Evolutionary conservation across 1,140 invertebrate species (phyloP).

Genomic region (Diachasmimorpha longicaudata): DNA sequence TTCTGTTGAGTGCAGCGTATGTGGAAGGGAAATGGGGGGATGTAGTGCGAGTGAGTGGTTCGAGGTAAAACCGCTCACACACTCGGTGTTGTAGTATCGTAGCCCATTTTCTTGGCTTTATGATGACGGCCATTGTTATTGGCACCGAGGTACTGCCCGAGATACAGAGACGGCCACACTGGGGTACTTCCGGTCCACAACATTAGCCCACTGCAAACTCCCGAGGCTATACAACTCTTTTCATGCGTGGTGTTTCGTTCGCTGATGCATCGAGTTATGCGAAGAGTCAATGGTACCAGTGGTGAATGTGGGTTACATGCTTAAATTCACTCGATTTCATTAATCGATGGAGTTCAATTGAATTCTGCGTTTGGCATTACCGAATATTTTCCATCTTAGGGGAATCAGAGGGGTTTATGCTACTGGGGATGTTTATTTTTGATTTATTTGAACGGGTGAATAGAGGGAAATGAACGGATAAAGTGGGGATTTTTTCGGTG

Average conservation of each 20-base stretch:
- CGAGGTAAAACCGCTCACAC: slow-evolving; percentile 39
- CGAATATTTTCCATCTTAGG: slow-evolving; percentile 4
- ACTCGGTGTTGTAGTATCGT: slow-evolving; percentile 35
- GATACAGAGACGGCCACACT: neutral
- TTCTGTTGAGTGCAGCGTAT: slow-evolving; percentile 20
- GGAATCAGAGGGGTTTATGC: neutral
- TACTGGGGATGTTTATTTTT: neutral
- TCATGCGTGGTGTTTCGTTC: neutral
- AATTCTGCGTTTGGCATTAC: neutral
- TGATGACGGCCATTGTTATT: slow-evolving; percentile 52
- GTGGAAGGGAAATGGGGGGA: too few species aligned
- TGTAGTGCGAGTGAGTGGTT: slow-evolving; percentile 6
- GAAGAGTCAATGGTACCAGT: slow-evolving; percentile 22
- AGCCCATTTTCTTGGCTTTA: slow-evolving; percentile 50
- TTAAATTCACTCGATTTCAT: slow-evolving; percentile 24
- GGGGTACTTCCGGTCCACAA: neutral
- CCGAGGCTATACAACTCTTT: too few species aligned
- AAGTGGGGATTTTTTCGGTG: too few species aligned
- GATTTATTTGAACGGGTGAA: neutral
- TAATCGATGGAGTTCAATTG: slow-evolving; percentile 12
- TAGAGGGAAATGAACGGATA: too few species aligned
- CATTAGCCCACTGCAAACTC: neutral
- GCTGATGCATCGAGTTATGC: slow-evolving; percentile 13
- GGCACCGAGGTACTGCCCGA: slow-evolving; percentile 26
- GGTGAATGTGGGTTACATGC: slow-evolving; percentile 34